Evolutionary conservation across 2,113 vertebrate genomes (phyloP).

Genomic region (Origma solitaria): DNA sequence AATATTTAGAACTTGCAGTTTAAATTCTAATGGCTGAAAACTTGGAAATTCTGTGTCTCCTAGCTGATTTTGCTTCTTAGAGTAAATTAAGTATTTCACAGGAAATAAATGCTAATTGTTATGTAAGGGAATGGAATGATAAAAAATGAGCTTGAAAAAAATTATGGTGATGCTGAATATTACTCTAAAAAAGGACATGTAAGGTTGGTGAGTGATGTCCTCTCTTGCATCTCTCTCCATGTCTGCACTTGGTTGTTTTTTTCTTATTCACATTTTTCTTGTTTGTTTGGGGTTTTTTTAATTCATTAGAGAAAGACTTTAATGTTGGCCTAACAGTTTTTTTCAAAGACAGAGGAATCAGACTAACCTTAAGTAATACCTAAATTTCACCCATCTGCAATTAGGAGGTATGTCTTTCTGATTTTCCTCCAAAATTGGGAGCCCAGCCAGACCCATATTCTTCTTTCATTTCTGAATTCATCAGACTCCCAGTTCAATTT

Average conservation of each 20-base stretch:
- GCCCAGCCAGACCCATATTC: background rate
- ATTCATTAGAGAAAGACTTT: background rate
- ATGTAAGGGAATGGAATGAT: background rate
- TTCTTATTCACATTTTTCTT: background rate
- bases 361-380: background rate
- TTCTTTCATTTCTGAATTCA: background rate
- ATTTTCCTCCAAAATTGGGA: background rate
- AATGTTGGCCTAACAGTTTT: background rate
- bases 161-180: background rate
- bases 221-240: background rate
- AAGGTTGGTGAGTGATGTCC: accelerated
- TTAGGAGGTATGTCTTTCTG: background rate
- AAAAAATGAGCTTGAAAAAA: background rate
- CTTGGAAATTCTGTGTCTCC: background rate
- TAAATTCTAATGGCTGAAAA: background rate
- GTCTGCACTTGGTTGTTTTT: background rate
- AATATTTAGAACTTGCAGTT: background rate
- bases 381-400: background rate
- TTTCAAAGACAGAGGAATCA: background rate
- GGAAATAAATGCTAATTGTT: background rate
- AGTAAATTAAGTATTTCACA: background rate
- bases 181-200: background rate
- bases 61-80: background rate
- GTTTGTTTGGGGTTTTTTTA: background rate
- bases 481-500: background rate